Evolutionary conservation across 2,888 invertebrate genomes (phyloP), one percentile per base, ranked within the genome.

Genomic region (Drosophila eohydei): DNA sequence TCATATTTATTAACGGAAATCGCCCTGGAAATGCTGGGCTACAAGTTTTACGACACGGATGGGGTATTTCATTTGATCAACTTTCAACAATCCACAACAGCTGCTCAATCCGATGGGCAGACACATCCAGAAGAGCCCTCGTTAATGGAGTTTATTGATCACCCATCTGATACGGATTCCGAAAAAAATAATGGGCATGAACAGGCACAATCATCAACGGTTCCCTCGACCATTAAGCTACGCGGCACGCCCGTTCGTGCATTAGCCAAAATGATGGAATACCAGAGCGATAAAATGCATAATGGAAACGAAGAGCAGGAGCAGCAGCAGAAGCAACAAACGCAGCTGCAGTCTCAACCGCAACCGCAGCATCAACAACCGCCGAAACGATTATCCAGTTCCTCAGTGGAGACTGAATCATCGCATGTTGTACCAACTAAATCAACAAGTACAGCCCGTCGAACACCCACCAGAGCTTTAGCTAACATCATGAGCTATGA

Each of bases 21-120:
- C 11, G 92, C 92, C 3, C 79, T 92, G 3, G 92, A 92, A 83
- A 91, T 92, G 92, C 59, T 92, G 46, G 92, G 92, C n/a, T 92
- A 91, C 52, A 92, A 91, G 64, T 92, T 90, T 50, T 92, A 92
- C 65, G 92, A 92, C 36, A 88, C 90, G 8, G 83, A 91, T 69
- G 92, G 92, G 0, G 70, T 74, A 1, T 87, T 80, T 50, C 90
- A 90, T 30, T 74, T 83, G 12, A 92, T 91, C 4, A 91, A 91
- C 70, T 92, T 92, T 57, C 91, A 91, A 66, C 76, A 75, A 54
- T 16, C 77, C 7, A 56, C 65, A 44, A 16, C 74, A 41, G 26
- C 60, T 6, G 68, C 60, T 0, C 71, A 72, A 16, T 3, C 34
- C 9, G 83, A 84, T 6, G n/a, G 48, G 6, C 79, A 83, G 11